Base-by-base conservation (phyloP, 2,113 vertebrate species). In the Apus apus region DNA sequence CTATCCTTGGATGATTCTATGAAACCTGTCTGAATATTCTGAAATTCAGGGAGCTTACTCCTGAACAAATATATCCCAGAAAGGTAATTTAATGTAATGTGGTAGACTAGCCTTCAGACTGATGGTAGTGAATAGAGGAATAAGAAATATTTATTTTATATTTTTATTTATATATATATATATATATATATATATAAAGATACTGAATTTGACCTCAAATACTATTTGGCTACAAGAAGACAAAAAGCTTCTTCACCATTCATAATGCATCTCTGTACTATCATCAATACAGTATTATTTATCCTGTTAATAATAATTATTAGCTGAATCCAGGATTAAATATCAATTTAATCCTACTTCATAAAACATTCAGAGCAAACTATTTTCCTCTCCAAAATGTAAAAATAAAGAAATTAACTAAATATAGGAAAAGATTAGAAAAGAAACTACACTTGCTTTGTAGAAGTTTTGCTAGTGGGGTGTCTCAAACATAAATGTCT, bases 21-120 rank as follows among this genome's bases (percentile, higher is more conserved):
- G 32, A 85, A 26, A 51, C 8, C 30, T 2, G 1, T n/a, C 26
- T 85, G 13, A 48, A 2, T 30, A 51, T 38, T 1, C 0, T 68
- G 27, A 85, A 75, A 74, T 66, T 65, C 38, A 72, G 45, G 18
- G 10, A 7, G 9, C 8, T 93, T 0, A 0, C 3, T 36, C 29
- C 22, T 9, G 5, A 71, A 26, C 25, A 6, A 78, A 51, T 48
- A 27, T 50, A 54, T 9, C 64, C 15, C 4, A 21, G 27, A 85
- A 20, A 85, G 34, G 36, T 53, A 32, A 57, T 57, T 57, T 32
- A 30, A 56, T 56, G 32, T 58, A 0, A 21, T 74, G 84, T 89
- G 6, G 16, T 57, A 26, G 60, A n/a, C 8, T 58, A 60, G 14
- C 11, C 16, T 25, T 88, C 38, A 36, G 7, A 25, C 16, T 75